Conservation (phyloP, 2,888 invertebrate species). For the Lycia hirtaria region DNA sequence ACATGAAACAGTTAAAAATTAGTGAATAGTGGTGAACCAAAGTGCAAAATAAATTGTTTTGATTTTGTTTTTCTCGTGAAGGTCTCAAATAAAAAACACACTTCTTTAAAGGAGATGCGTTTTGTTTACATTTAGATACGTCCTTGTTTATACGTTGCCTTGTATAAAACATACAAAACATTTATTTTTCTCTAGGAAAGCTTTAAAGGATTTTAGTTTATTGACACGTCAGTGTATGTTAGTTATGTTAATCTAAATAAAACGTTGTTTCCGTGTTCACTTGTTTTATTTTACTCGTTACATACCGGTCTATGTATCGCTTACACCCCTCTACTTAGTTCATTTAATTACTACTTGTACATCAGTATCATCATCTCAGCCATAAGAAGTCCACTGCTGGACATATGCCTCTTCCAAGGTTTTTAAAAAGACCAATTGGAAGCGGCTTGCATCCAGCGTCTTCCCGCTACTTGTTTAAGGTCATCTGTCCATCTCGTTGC, state of each 20-base stretch:
- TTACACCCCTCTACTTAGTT: too few species aligned
- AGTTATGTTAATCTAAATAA: constrained; percentile 68
- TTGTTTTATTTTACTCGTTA: constrained; percentile 41
- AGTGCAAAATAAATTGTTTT: constrained; percentile 35
- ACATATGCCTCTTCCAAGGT: too few species aligned
- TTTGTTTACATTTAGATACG: constrained; percentile 8
- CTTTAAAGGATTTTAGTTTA: constrained; percentile 75
- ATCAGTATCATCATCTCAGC: too few species aligned
- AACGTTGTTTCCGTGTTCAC: constrained; percentile 54
- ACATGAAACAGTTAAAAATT: constrained; percentile 14
- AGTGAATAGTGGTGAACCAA: constrained; percentile 20
- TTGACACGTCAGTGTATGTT: constrained; percentile 59
- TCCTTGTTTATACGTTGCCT: background rate
- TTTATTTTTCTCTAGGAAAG: constrained; percentile 73
- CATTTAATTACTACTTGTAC: too few species aligned
- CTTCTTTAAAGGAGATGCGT: background rate
- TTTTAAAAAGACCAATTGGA: too few species aligned
- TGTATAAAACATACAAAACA: constrained; percentile 35
- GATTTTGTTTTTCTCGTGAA: constrained; percentile 2
- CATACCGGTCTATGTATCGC: too few species aligned
- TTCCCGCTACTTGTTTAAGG: too few species aligned
- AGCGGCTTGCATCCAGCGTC: too few species aligned
- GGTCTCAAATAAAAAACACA: background rate
- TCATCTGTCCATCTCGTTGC: too few species aligned
- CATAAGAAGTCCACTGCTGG: too few species aligned